Base-by-base conservation (phyloP, 1,140 invertebrate species). In the Sminthurides bifidus region DNA sequence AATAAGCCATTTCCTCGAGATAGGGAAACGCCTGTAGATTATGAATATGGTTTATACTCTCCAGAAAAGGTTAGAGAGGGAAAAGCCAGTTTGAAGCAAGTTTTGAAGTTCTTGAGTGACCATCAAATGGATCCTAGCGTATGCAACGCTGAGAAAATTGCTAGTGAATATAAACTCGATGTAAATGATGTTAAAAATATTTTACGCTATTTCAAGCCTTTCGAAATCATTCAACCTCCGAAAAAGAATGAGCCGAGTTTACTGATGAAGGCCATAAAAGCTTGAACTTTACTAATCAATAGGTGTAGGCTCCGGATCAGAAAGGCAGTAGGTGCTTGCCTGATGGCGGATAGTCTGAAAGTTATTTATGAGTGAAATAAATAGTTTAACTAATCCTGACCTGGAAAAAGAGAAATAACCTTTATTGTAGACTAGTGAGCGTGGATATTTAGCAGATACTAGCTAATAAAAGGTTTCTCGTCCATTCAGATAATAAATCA, bases 91-190 rank as follows among this genome's bases (percentile, higher is more conserved):
- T 41, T 77, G 4, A 65, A 65, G 23, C 68, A 72, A 45, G 66
- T 64, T 3, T 3, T 76, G 19, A 69, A 76, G 50, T 80, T 85
- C 58, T 76, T 87, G 26, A 69, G 70, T 0, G 70, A 79, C 27
- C 73, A 86, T 68, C 74, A 78, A 59, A 55, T 66, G 0, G 75
- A 85, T 64, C 76, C 81, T 0, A 66, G 71, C 37, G 71, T 71
- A 40, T 74, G 78, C 62, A 78, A 72, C 14, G 65, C 72, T 23
- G 67, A 73, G 23, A 73, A 71, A 67, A 81, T 87, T 68, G 78
- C 84, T 0, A 65, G 70, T 41, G 72, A 83, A 54, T 82, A 83
- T 67, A 79, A 81, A 66, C 56, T 87, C 30, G 76, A 79, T 55
- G 15, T 55, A 21, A 2, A 45, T 23, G 30, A 50, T 45, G 54